phyloP scores from a whole-genome alignment of 1,140 invertebrate species.

The Manduca sexta region DNA sequence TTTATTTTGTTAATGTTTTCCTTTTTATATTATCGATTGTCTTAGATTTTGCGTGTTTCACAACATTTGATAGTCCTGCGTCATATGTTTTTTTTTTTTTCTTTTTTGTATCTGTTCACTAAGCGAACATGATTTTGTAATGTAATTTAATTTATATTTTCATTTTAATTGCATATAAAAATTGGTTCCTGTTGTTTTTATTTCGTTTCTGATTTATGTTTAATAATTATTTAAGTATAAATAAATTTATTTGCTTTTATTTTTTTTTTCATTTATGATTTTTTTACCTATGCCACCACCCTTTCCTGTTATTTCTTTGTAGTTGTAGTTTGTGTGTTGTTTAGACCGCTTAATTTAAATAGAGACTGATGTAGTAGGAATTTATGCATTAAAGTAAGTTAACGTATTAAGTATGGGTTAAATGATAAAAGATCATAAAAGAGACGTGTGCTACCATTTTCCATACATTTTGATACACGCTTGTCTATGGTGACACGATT shows the following conservation, averaged over 20 bases:
- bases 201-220: conserved; percentile 66
- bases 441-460: too few species aligned
- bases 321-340: too few species aligned
- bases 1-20: conserved; percentile 62
- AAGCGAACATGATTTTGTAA: conserved; percentile 31
- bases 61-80: conserved; percentile 24
- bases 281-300: too few species aligned
- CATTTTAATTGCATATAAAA: conserved; percentile 31
- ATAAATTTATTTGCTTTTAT: conserved; percentile 70
- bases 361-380: too few species aligned
- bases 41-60: neutral
- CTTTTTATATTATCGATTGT: conserved; percentile 32
- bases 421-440: too few species aligned
- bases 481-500: too few species aligned
- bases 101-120: conserved; percentile 44
- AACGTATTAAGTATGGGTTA: too few species aligned
- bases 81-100: conserved; percentile 51
- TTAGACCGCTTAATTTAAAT: too few species aligned
- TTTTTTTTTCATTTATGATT: conserved; percentile 29
- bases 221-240: conserved; percentile 61
- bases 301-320: neutral
- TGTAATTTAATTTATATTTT: conserved; percentile 40
- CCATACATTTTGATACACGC: too few species aligned
- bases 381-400: too few species aligned
- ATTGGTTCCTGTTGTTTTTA: conserved; percentile 68